These are phyloP conservation scores for Pentamera pediparva DNA, from an alignment of 53 echinoderm and acorn worm genomes.

Conservation along the genomic window DNA sequence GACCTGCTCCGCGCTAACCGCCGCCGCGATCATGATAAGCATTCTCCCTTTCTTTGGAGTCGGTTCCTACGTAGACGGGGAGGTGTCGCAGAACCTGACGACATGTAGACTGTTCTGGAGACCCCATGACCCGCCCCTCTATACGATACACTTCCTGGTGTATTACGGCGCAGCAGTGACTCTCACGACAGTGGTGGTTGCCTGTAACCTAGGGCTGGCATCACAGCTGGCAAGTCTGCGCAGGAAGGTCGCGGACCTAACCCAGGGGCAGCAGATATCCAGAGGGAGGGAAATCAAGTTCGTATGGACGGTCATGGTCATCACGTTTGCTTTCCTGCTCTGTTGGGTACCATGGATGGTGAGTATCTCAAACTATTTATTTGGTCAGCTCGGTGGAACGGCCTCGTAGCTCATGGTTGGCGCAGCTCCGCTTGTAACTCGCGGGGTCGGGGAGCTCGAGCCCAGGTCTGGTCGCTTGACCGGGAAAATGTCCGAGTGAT, in stretches of 20 bases:
- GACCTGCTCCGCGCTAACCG: neutral
- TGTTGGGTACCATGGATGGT: slow-evolving; percentile 25
- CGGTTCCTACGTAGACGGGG: neutral
- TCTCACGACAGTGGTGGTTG: neutral
- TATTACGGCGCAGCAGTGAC: neutral
- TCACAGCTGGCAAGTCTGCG: neutral
- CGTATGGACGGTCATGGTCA: slow-evolving; percentile 23
- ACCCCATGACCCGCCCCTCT: neutral
- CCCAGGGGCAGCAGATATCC: slow-evolving; percentile 1
- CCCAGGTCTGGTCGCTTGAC: too few relatives aligned
- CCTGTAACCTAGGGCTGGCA: slow-evolving; percentile 1
- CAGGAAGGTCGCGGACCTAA: neutral
- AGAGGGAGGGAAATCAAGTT: slow-evolving; percentile 9
- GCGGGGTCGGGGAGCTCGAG: too few relatives aligned
- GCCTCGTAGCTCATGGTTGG: too few relatives aligned
- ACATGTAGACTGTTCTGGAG: slow-evolving; percentile 8
- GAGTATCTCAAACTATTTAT: neutral
- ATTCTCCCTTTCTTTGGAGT: neutral
- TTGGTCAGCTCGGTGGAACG: neutral
- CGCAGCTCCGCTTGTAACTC: too few relatives aligned
- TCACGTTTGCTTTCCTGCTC: neutral
- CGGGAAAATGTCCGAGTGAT: too few relatives aligned
- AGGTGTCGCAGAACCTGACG: neutral
- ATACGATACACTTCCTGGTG: slow-evolving; percentile 1
- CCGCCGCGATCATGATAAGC: neutral